Base-by-base conservation (phyloP, 2,797 vertebrate species). In the Pseudopleuronectes americanus region DNA sequence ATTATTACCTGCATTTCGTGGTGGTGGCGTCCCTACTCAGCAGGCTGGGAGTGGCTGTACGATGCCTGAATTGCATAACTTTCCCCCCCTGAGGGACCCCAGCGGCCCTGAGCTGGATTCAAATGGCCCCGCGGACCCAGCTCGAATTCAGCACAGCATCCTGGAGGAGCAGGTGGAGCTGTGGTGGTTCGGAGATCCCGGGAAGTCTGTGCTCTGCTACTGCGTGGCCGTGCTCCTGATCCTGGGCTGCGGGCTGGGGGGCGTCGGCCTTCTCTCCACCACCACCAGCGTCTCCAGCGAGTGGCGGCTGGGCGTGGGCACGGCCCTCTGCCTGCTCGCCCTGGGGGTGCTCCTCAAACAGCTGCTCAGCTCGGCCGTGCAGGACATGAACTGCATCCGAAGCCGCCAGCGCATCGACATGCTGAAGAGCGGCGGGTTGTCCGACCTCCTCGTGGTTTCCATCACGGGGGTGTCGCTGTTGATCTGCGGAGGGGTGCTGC, bases 301-400 rank as follows among this genome's bases (percentile, higher is more conserved):
- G 82, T 98, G 97, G 98, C 92, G 97, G 4, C 92, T 99, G 17
- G 97, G 96, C 0, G 94, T 92, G 0, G 98, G 98, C 59, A 97
- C 96, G 0, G 94, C 95, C 0, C 95, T 99, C 61, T 99, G 97
- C 79, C 93, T 99, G 48, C 93, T 99, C 21, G 96, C 97, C 12
- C 88, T 99, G 70, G 92, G 96, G 0, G 94, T 99, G 47, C 94
- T 99, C 57, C 94, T 97, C 63, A 99, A 99, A 83, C 98, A 99
- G 75, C 94, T 99, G 81, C 92, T 99, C 88, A 99, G 98, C 90
- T 99, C 98, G 0, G 98, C 98, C 0, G 95, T 99, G 82, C 98
- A 99, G 94, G 98, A 99, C 94, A 99, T 99, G 97, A 99, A 99
- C 73, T 99, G 98, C 75, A 85, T 99, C 4, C 95, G 95, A 21